Evolutionary conservation across 2,797 vertebrate genomes (phyloP).

Genomic region (Muscicapa comitata): DNA sequence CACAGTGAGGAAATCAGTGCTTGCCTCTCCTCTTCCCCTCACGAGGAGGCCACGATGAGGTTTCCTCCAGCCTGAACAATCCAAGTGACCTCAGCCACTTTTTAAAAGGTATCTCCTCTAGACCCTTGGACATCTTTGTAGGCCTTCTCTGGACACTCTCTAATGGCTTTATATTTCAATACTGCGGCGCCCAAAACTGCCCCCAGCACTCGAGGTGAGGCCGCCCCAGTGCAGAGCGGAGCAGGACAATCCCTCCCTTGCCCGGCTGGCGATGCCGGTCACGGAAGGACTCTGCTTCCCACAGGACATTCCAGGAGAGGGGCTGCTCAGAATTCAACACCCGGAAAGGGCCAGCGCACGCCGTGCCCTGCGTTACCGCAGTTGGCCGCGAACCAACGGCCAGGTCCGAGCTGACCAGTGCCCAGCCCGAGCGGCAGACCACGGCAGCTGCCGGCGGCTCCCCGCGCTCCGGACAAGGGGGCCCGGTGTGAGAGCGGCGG

Average conservation of each 20-base stretch:
- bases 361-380: neutral
- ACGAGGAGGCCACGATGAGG: fast-evolving
- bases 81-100: neutral
- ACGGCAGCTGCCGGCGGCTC: fast-evolving
- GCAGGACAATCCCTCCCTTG: neutral
- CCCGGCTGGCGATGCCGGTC: neutral
- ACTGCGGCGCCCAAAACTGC: neutral
- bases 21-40: neutral
- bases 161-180: neutral
- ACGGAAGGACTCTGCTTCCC: neutral
- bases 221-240: neutral
- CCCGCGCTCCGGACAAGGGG: fast-evolving
- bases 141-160: neutral
- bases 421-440: fast-evolving
- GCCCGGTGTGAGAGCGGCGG: fast-evolving
- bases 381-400: neutral
- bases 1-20: neutral
- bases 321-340: neutral
- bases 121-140: neutral
- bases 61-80: neutral
- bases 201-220: neutral
- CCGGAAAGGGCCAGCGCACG: no score
- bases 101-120: neutral
- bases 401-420: fast-evolving
- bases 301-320: neutral